Base-by-base conservation (phyloP, 1,140 invertebrate genomes). In the Drosophila subobscura region DNA sequence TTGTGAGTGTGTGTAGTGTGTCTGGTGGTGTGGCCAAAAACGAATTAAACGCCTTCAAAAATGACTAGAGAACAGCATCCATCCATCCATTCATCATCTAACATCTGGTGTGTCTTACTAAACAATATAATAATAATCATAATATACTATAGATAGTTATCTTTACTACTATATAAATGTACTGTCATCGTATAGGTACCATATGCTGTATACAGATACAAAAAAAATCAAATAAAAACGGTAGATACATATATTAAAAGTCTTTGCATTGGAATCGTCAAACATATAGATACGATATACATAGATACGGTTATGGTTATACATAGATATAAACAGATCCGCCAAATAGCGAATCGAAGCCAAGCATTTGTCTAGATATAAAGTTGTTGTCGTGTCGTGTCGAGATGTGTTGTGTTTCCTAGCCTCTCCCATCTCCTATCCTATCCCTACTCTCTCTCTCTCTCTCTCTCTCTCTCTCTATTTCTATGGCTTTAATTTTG, bases 241-340 rank as follows among this genome's bases (percentile, higher is more conserved):
- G 47, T 66, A 20, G 16, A 20, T 20, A 20, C 16, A 20, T 20
- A 58, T 78, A 51, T 12, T 42, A 74, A 85, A 77, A 86, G 81
- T 83, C 83, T 78, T 83, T 78, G 61, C 74, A 86, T 77, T 79
- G 77, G 78, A 88, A 86, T 78, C 59, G 47, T 61, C 58, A 49
- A 57, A 85, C 33, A 37, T 37, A 12, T 37, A 37, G 33, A 37
- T 37, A 37, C 33, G 33, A 37, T 20, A 20, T 20, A 20, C 16
- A 20, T 20, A 20, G 16, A 20, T 37, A 37, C 33, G 33, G 10
- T 37, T 37, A 63, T 27, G 33, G 16, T 20, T 47, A 60, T 49
- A 52, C 27, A 25, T 44, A 51, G 44, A 27, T 42, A 20, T 29
- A 10, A 51, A 41, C 29, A 22, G 44, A 60, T 40, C n/a, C 22